Conservation (phyloP, 2,888 invertebrate genomes). For the Sphinx pinastri region DNA sequence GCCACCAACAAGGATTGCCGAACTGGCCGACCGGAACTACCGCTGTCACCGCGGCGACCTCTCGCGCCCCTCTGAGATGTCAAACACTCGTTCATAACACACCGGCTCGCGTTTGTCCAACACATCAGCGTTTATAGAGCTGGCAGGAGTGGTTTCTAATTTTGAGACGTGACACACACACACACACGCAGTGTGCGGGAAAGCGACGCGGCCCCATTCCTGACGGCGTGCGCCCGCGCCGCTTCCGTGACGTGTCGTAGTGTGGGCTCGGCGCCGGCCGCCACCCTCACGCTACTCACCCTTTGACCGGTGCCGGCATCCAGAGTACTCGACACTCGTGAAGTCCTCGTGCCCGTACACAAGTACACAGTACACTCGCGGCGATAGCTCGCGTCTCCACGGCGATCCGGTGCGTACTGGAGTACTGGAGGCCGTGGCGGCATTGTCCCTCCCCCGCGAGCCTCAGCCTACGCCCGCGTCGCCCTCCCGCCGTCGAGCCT, state of each 20-base stretch:
- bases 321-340: conserved; percentile 33
- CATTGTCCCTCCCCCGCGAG: conserved; percentile 40
- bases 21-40: background rate
- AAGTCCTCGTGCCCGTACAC: conserved; percentile 32
- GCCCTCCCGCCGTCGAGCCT: conserved; percentile 41
- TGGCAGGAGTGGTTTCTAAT: background rate
- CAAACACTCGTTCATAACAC: background rate
- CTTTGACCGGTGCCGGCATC: background rate
- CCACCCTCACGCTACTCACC: conserved; percentile 19
- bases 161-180: conserved; percentile 13
- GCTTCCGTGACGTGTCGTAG: conserved; percentile 46
- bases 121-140: background rate
- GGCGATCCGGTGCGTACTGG: conserved; percentile 71
- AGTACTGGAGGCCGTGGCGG: conserved; percentile 42
- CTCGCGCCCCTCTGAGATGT: background rate
- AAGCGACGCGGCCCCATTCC: conserved; percentile 60
- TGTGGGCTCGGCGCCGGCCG: background rate
- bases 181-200: conserved; percentile 43
- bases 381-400: conserved; percentile 62
- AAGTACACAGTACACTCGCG: conserved; percentile 59
- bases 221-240: conserved; percentile 46
- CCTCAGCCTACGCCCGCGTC: conserved; percentile 32
- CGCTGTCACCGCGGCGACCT: background rate
- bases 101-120: background rate
- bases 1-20: background rate